Evolutionary conservation across 1,140 invertebrate genomes (phyloP).

Genomic region (Brachionus calyciflorus): DNA sequence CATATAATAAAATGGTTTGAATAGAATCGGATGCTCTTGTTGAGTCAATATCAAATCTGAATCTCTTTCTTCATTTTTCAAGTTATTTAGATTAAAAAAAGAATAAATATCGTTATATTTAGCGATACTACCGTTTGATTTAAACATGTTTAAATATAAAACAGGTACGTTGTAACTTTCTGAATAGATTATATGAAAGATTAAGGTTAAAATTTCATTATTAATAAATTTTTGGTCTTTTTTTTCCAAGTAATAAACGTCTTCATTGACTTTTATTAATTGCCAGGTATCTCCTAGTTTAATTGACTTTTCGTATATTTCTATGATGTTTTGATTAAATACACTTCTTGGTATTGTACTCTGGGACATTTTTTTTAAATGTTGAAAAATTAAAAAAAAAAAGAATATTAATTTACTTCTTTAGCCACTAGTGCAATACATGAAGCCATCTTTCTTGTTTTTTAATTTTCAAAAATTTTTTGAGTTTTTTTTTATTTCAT

Average conservation of each 20-base stretch:
- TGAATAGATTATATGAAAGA: conserved; percentile 63
- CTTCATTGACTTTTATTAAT: not conserved
- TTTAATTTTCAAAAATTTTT: conserved; percentile 10
- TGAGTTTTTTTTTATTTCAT: too few species aligned
- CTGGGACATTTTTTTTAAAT: not conserved
- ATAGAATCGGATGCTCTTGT: conserved; percentile 56
- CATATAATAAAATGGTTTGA: conserved; percentile 55
- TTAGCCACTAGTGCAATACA: conserved; percentile 44
- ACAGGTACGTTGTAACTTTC: conserved; percentile 65
- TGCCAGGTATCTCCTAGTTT: conserved; percentile 20
- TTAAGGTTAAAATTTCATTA: conserved; percentile 34
- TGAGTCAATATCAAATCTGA: not conserved
- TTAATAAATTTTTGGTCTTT: not conserved
- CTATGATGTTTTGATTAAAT: conserved; percentile 19
- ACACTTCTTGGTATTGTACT: not conserved
- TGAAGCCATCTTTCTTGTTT: conserved; percentile 31
- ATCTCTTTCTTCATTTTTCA: not conserved
- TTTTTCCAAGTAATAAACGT: conserved; percentile 33
- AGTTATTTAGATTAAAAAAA: conserved; percentile 53
- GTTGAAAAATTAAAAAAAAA: too few species aligned
- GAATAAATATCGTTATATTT: conserved; percentile 53
- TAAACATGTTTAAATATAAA: conserved; percentile 65
- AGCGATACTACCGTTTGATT: conserved; percentile 51
- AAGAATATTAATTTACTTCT: conserved; percentile 41
- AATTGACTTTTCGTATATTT: conserved; percentile 22